Base-by-base conservation (phyloP, 2,113 vertebrate species). In the Aldabrachelys gigantea region DNA sequence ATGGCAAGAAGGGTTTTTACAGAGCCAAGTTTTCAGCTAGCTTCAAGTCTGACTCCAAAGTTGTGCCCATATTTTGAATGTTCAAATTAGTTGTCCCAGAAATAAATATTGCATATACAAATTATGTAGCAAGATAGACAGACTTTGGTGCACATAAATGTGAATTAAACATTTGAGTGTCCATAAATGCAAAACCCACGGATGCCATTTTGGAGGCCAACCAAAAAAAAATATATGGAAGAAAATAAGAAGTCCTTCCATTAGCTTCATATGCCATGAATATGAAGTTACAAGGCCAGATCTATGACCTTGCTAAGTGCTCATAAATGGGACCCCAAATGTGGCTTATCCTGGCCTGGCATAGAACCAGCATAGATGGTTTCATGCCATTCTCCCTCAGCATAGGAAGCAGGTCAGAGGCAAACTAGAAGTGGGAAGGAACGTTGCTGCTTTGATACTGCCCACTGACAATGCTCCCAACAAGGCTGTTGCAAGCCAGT, bases 301-400 rank as follows among this genome's bases (percentile, higher is more conserved):
- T 38, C 6, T 59, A 9, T 6, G 75, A 27, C 4, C 38, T 1
- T 56, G 6, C 5, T 78, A 80, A 72, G 44, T 90, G 87, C 11
- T 5, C 38, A 12, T 12, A 62, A 3, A 78, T 72, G 1, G 6
- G 80, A 9, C 7, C 82, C 2, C 59, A n/a, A n/a, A 47, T 82
- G 49, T 9, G 80, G 4, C 1, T 1, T 3, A 56, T 56, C 12
- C 59, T 49, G 75, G 3, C 54, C 65, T 80, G 19, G 78, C 65
- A 88, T 44, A 1, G 53, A 21, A 0, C 6, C 85, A 13, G 8
- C 85, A 0, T 0, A 19, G 1, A 0, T 57, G 84, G 47, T 38
- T 0, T 3, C 4, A 24, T 83, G 88, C 47, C 82, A 0, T n/a
- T 84, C 44, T 0, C 4, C 6, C 16, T 54, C 0, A 2, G 5